phyloP scores from a whole-genome alignment of 35 echinoderm and acorn worm species.

The Nesometra sesokonis region DNA sequence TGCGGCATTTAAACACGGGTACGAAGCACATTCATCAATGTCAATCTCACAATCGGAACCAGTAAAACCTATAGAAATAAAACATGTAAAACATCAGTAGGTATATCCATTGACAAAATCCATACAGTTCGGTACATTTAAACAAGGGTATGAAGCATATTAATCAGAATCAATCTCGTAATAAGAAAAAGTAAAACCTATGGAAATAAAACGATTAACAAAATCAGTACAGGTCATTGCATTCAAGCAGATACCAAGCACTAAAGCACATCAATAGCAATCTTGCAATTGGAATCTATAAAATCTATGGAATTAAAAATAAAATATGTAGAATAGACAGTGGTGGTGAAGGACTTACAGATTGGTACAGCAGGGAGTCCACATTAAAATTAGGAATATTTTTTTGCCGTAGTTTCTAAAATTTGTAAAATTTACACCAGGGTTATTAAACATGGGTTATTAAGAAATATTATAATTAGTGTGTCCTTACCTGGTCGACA shows the following conservation, averaged over 20 bases:
- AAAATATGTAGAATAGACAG: too few relatives aligned
- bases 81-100: constrained; percentile 39
- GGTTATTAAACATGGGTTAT: too few relatives aligned
- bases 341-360: too few relatives aligned
- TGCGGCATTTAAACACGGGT: constrained; percentile 57
- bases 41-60: constrained; percentile 49
- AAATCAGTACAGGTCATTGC: constrained; percentile 45
- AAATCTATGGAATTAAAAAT: too few relatives aligned
- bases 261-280: constrained; percentile 63
- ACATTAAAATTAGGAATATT: too few relatives aligned
- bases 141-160: constrained; percentile 58
- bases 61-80: constrained; percentile 31
- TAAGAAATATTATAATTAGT: too few relatives aligned
- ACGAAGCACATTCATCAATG: constrained; percentile 74
- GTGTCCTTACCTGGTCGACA: constrained; percentile 52
- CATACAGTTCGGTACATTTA: constrained; percentile 47
- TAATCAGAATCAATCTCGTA: constrained; percentile 70
- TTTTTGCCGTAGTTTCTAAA: too few relatives aligned
- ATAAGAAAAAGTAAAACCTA: constrained; percentile 41
- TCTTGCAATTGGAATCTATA: constrained; percentile 33
- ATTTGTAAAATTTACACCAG: too few relatives aligned
- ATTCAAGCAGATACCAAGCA: constrained; percentile 67
- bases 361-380: too few relatives aligned
- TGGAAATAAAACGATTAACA: constrained; percentile 18
- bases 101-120: constrained; percentile 46